A percentile compares a stretch with the other conserved stretches of the same genome.
Conservation (phyloP, 2,113 vertebrate genomes). For the Plectropomus leopardus region DNA sequence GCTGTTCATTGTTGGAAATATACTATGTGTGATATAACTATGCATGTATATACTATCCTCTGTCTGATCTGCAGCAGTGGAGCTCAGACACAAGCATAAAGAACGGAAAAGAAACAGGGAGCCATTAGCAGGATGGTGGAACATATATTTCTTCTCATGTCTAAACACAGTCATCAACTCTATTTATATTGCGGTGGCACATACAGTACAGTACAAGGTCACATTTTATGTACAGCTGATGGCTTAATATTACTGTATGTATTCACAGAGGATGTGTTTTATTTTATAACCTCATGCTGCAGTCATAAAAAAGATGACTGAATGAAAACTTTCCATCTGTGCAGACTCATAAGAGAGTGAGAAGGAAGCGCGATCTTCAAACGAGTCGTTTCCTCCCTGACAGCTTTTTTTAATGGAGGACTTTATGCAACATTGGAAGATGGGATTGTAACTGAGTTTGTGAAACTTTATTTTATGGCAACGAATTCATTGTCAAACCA, state of each 20-base stretch:
- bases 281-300: slow-evolving; percentile 5
- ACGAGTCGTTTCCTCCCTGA: neutral
- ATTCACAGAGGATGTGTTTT: neutral
- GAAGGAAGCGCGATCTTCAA: neutral
- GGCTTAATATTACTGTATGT: neutral
- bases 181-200: neutral
- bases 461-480: neutral
- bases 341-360: neutral
- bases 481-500: neutral
- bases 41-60: neutral
- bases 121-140: neutral
- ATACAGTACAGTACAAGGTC: neutral
- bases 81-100: neutral
- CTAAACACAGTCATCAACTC: slow-evolving; percentile 14
- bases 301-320: neutral
- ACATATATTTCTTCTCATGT: neutral
- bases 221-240: neutral
- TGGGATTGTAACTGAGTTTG: neutral
- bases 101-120: neutral
- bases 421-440: neutral
- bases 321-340: neutral
- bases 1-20: slow-evolving; percentile 5
- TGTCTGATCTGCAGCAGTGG: neutral
- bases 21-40: neutral
- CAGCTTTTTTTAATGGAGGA: neutral